These are phyloP conservation scores for Helicolenus hilgendorfi DNA, from an alignment of 2,797 vertebrate genomes.

Conservation along the genomic window DNA sequence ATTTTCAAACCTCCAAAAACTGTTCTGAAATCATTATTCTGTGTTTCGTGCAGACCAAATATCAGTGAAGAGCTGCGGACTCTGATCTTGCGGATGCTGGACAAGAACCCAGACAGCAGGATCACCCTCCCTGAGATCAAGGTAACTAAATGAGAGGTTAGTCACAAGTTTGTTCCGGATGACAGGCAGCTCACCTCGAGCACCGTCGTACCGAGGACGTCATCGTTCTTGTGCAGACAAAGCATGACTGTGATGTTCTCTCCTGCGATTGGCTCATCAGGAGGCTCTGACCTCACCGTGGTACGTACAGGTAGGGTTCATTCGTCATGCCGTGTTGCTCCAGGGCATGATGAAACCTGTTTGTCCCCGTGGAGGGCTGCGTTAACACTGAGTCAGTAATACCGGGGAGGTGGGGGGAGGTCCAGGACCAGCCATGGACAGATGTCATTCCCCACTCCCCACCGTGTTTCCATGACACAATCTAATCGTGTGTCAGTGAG, in stretches of 20 bases:
- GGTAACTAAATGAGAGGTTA: conserved; percentile 80
- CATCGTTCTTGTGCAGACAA: neutral
- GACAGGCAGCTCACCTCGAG: neutral
- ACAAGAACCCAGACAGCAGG: conserved; percentile 96
- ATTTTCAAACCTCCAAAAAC: neutral
- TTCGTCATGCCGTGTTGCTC: conserved; percentile 8
- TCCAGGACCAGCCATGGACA: conserved; percentile 9
- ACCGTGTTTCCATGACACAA: conserved; percentile 43
- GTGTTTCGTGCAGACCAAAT: conserved; percentile 82
- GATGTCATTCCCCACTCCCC: conserved; percentile 11
- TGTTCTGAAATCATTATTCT: neutral
- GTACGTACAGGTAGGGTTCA: neutral
- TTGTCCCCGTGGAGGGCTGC: conserved; percentile 11
- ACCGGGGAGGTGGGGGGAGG: neutral
- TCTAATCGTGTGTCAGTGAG: conserved; percentile 46
- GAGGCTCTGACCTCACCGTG: neutral
- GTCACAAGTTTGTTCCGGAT: neutral
- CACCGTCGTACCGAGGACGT: neutral
- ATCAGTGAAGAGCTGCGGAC: conserved; percentile 92
- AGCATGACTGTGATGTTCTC: neutral
- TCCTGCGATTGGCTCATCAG: neutral
- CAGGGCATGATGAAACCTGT: conserved; percentile 36
- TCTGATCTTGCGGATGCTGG: conserved; percentile 94
- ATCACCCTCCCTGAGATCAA: conserved; percentile 97
- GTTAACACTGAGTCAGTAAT: neutral